Evolutionary conservation across 2,113 vertebrate species (phyloP).

Genomic region (Hyaena hyaena): DNA sequence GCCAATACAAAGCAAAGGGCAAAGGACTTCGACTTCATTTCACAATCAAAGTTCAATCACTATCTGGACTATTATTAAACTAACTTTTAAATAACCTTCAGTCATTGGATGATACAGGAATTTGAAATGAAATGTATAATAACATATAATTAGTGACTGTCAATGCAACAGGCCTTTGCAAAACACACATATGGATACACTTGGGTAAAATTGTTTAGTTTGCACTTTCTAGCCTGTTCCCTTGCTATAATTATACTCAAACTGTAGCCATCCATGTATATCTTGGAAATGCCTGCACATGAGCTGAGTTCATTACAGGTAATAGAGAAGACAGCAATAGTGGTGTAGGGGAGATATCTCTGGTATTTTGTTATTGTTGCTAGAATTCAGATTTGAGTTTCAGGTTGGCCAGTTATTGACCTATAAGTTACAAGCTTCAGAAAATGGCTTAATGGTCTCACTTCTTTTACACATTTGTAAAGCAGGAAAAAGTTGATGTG

Average conservation of each 20-base stretch:
- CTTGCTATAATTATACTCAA: neutral
- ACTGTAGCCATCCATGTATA: neutral
- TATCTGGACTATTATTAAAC: slow-evolving; percentile 3
- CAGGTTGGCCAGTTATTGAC: slow-evolving; percentile 15
- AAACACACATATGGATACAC: neutral
- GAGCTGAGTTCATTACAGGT: slow-evolving; percentile 26
- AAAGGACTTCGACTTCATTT: neutral
- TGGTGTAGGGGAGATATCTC: neutral
- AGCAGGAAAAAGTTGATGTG: neutral
- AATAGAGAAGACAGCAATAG: neutral
- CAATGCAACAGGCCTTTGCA: neutral
- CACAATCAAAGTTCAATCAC: neutral
- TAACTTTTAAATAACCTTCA: neutral
- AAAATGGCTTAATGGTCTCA: neutral
- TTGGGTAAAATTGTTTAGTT: neutral
- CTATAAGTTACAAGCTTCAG: neutral
- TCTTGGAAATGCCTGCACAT: neutral
- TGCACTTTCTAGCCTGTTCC: neutral
- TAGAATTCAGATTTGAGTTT: neutral
- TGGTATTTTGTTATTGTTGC: neutral
- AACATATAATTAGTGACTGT: slow-evolving; percentile 1
- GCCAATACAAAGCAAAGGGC: neutral
- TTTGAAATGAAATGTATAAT: slow-evolving; percentile 9
- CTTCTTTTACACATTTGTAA: neutral
- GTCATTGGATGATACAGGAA: neutral